A percentile compares a stretch with the other conserved stretches of the same genome.
Conservation (phyloP, 2,797 vertebrate genomes). For the Alcedo quadribrachys region DNA sequence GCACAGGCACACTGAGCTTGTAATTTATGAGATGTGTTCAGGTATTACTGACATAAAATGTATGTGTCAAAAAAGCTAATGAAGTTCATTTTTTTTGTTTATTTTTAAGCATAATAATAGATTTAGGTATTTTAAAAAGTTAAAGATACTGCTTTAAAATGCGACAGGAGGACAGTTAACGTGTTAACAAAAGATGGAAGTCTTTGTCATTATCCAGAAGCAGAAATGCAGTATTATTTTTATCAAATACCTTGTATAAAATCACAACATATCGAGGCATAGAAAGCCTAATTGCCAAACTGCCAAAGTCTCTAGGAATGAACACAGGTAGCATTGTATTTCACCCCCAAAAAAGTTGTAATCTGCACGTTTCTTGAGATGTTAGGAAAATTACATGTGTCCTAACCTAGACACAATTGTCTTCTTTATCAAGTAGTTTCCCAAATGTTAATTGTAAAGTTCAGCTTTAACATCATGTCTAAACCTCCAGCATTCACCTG, state of each 20-base stretch:
- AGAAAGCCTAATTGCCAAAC: background rate
- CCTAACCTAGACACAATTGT: background rate
- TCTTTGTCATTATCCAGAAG: constrained; percentile 5
- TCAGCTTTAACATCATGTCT: background rate
- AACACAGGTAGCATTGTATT: background rate
- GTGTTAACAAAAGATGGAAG: background rate
- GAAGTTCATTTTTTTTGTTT: background rate
- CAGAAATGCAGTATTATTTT: background rate
- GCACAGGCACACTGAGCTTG: background rate
- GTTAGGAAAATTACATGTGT: background rate
- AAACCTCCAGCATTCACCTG: background rate
- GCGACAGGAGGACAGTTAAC: background rate
- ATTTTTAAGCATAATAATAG: background rate
- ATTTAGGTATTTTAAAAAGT: background rate
- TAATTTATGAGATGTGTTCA: background rate
- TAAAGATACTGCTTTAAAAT: background rate
- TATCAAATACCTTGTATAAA: background rate
- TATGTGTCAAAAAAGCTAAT: background rate
- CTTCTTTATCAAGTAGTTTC: background rate
- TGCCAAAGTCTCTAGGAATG: background rate
- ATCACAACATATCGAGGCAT: background rate
- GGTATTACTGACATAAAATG: background rate
- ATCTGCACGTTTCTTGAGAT: background rate
- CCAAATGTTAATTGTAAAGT: background rate
- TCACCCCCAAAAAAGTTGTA: background rate